phyloP scores from a whole-genome alignment of 1,140 invertebrate species.

The Neodiprion fabricii region DNA sequence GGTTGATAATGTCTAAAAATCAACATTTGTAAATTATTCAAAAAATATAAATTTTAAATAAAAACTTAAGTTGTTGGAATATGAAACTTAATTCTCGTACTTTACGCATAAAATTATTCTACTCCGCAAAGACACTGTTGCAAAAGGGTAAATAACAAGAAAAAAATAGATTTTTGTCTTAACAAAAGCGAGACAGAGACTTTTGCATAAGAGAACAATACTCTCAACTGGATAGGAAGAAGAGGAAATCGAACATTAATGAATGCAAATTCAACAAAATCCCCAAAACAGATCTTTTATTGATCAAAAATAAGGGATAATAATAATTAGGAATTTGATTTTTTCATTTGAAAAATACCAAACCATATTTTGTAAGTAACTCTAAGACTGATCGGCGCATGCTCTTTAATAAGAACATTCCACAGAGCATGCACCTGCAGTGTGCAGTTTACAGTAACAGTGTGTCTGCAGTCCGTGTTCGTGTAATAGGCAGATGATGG shows the following conservation, averaged over 20 bases:
- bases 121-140: too few species aligned
- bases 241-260: background rate
- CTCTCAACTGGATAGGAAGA: background rate
- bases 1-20: slow-evolving; percentile 26
- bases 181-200: too few species aligned
- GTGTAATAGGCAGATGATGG: slow-evolving; percentile 44
- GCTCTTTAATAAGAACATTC: slow-evolving; percentile 37
- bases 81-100: too few species aligned
- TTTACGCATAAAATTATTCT: too few species aligned
- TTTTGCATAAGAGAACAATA: too few species aligned
- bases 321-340: slow-evolving; percentile 46
- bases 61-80: background rate
- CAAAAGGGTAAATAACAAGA: too few species aligned
- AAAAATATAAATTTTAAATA: background rate
- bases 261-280: slow-evolving; percentile 27
- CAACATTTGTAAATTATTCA: background rate
- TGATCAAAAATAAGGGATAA: slow-evolving; percentile 55
- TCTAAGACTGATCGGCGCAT: slow-evolving; percentile 44
- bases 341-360: slow-evolving; percentile 43
- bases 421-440: slow-evolving; percentile 41
- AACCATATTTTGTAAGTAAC: slow-evolving; percentile 51
- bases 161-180: too few species aligned
- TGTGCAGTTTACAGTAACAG: slow-evolving; percentile 41
- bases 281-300: slow-evolving; percentile 56
- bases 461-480: slow-evolving; percentile 43